Conservation (phyloP, 2,797 vertebrate genomes). For the Hafferia zeledoni region DNA sequence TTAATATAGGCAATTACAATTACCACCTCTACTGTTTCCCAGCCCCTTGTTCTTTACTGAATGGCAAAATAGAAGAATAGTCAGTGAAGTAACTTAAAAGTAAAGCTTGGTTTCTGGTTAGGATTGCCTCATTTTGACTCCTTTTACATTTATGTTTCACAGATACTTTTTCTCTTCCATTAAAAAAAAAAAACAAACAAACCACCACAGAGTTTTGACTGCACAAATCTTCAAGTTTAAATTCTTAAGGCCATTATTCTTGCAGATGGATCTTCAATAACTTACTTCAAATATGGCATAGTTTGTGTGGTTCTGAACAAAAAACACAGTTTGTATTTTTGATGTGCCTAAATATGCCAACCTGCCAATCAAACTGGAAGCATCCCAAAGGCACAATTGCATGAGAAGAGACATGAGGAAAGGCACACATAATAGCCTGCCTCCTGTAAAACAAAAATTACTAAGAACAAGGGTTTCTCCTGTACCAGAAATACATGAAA, state of each 20-base stretch:
- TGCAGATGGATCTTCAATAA: neutral
- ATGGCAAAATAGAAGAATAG: neutral
- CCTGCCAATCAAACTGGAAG: constrained; percentile 27
- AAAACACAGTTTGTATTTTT: neutral
- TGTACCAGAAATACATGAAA: constrained; percentile 9
- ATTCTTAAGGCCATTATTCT: neutral
- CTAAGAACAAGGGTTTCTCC: neutral
- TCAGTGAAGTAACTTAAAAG: neutral
- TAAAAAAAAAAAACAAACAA: neutral
- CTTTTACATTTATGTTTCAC: neutral
- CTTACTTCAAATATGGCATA: neutral
- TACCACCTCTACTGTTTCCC: neutral
- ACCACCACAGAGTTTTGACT: neutral
- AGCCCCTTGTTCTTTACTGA: neutral
- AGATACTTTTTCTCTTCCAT: neutral
- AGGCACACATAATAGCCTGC: neutral
- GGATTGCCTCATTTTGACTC: neutral
- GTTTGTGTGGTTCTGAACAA: neutral
- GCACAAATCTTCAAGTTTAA: neutral
- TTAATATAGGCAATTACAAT: neutral
- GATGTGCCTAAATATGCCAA: neutral
- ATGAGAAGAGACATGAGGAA: neutral
- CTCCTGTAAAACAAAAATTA: neutral
- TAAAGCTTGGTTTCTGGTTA: neutral
- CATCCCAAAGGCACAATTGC: neutral